Evolutionary conservation across 2,888 invertebrate genomes (phyloP), one percentile per base, ranked within the genome.

Genomic region (Oxytorus armatus): DNA sequence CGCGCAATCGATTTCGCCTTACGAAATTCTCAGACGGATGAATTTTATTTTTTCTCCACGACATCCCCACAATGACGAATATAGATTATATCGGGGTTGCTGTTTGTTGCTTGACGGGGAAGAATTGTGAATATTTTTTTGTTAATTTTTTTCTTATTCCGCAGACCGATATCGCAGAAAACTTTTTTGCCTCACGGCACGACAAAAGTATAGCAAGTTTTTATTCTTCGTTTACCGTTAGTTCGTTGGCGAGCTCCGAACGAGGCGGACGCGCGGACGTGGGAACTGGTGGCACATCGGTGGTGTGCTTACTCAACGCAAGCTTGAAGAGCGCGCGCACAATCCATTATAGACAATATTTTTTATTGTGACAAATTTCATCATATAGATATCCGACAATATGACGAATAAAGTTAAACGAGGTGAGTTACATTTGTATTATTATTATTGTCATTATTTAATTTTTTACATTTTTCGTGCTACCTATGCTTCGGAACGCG

Each of bases 101-200:
- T n/a, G n/a, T n/a, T n/a, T n/a, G n/a, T n/a, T n/a, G n/a, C n/a
- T n/a, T n/a, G n/a, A n/a, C n/a, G n/a, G n/a, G n/a, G n/a, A n/a
- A n/a, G n/a, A n/a, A n/a, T n/a, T n/a, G n/a, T n/a, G n/a, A n/a
- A n/a, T n/a, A n/a, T 29, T 49, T 49, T 49, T 18, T 4, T 18
- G 23, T 61, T 0, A 44, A 25, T 11, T 39, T 51, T 36, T 66
- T 68, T 51, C n/a, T 42, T 23, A 39, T 21, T 14, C 11, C 39
- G 44, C 39, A 49, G 23, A 79, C 65, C 79, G 79, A 79, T 75
- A 79, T 33, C 63, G 69, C 69, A 79, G 79, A 57, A 57, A 79
- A 69, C 79, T 74, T 57, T 74, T 55, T 79, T 79, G 79, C 79
- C 73, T 23, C 63, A 14, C 47, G 53, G 42, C 36, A 69, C 47